These are phyloP conservation scores for Caenorhabditis latens DNA, from an alignment of 1,140 invertebrate species.

Conservation along the genomic window DNA sequence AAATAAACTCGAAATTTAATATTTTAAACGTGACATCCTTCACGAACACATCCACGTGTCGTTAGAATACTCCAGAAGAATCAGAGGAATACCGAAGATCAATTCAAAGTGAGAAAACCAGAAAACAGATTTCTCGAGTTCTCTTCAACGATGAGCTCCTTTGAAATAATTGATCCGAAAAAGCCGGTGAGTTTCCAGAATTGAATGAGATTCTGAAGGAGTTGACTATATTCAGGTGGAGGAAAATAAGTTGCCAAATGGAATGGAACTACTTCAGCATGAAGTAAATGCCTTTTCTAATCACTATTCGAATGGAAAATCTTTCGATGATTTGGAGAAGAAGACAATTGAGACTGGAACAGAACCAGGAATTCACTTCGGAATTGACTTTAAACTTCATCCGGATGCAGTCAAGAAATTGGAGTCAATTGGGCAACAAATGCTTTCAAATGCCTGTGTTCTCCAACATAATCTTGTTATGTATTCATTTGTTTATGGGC, in stretches of 20 bases:
- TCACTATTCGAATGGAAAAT: slow-evolving; percentile 2
- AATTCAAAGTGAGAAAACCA: not conserved
- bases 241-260: slow-evolving; percentile 16
- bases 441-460: not conserved
- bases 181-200: not conserved
- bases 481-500: slow-evolving; percentile 1
- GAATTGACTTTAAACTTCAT: slow-evolving; percentile 28
- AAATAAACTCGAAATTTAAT: not conserved
- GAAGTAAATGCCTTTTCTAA: slow-evolving; percentile 20
- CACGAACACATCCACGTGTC: no score
- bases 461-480: slow-evolving; percentile 39
- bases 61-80: no score
- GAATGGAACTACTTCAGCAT: slow-evolving; percentile 22
- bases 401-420: slow-evolving; percentile 12
- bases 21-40: not conserved
- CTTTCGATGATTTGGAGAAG: slow-evolving; percentile 10
- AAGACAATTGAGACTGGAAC: not conserved
- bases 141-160: slow-evolving; percentile 5
- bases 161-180: slow-evolving; percentile 16
- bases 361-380: slow-evolving; percentile 4
- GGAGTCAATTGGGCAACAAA: not conserved
- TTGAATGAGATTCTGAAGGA: no score
- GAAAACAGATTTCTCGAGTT: not conserved
- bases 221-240: not conserved
- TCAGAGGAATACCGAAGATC: no score